These are phyloP conservation scores for Anolis sagrei DNA, from an alignment of 2,113 vertebrate species.

Conservation along the genomic window DNA sequence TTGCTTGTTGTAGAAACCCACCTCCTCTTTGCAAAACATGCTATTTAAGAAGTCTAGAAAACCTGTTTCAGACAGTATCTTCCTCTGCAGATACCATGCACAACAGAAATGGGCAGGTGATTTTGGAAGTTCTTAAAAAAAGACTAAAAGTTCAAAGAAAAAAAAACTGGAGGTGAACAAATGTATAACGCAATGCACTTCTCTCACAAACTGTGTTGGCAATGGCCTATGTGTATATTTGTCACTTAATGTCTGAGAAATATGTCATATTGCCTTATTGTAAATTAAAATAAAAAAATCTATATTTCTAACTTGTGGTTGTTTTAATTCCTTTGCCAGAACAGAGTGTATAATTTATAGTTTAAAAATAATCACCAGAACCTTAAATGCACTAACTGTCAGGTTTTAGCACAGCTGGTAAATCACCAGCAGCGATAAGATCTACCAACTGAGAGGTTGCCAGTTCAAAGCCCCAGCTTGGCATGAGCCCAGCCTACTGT, in stretches of 20 bases:
- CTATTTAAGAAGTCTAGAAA: background rate
- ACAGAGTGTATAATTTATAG: no score
- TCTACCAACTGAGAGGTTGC: no score
- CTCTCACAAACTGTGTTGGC: constrained; percentile 29
- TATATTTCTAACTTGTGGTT: constrained; percentile 78
- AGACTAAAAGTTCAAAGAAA: background rate
- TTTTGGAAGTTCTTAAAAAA: background rate
- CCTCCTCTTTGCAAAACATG: background rate
- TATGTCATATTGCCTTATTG: constrained; percentile 61
- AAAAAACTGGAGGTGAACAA: background rate
- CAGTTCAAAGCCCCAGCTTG: no score
- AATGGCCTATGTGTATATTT: constrained; percentile 21
- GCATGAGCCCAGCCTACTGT: no score
- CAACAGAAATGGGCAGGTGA: background rate
- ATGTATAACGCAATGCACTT: background rate
- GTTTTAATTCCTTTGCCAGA: background rate
- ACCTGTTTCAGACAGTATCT: no score
- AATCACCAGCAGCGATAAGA: no score
- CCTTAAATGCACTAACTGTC: no score
- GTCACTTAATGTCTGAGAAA: constrained; percentile 26
- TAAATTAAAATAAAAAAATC: constrained; percentile 82
- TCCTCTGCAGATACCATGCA: no score
- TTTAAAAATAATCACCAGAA: background rate
- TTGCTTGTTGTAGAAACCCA: constrained; percentile 34
- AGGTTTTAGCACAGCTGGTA: no score